phyloP scores from a whole-genome alignment of 2,888 invertebrate species.

The Euproctis similis region DNA sequence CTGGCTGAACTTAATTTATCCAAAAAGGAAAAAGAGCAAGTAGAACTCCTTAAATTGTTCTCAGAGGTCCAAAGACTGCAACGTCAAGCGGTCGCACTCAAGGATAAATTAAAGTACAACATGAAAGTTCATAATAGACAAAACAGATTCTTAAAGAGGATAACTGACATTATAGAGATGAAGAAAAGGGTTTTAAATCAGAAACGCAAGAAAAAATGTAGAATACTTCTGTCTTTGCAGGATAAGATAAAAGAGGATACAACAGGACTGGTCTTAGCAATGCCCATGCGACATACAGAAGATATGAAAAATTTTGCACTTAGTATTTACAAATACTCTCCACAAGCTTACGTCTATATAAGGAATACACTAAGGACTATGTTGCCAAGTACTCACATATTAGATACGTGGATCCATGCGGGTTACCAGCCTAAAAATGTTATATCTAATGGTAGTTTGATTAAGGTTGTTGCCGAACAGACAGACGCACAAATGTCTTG shows the following conservation, averaged over 20 bases:
- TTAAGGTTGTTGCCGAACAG: slow-evolving; percentile 58
- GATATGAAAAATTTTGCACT: slow-evolving; percentile 65
- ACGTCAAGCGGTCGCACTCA: slow-evolving; percentile 43
- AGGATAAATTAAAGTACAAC: slow-evolving; percentile 53
- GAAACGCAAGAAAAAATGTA: slow-evolving; percentile 61
- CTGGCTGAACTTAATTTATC: slow-evolving; percentile 19
- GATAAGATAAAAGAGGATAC: slow-evolving; percentile 65
- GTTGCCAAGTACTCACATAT: slow-evolving; percentile 59
- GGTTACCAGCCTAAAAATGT: slow-evolving; percentile 56
- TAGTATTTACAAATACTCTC: slow-evolving; percentile 65
- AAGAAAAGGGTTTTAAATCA: slow-evolving; percentile 54
- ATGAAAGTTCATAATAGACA: slow-evolving; percentile 55
- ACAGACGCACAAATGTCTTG: slow-evolving; percentile 58
- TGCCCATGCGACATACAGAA: slow-evolving; percentile 63
- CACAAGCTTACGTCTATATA: slow-evolving; percentile 64
- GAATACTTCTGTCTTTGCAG: slow-evolving; percentile 55
- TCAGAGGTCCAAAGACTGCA: slow-evolving; percentile 63
- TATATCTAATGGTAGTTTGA: slow-evolving; percentile 41
- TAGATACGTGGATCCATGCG: slow-evolving; percentile 55
- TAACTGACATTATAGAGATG: slow-evolving; percentile 53
- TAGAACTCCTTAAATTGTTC: slow-evolving; percentile 55
- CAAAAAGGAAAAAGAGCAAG: slow-evolving; percentile 25
- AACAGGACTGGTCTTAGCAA: slow-evolving; percentile 57
- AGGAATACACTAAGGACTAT: slow-evolving; percentile 62
- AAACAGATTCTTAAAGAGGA: slow-evolving; percentile 40